Evolutionary conservation across 2,888 invertebrate species (phyloP), one percentile per base, ranked within the genome.

Genomic region (Amphipyra berbera): DNA sequence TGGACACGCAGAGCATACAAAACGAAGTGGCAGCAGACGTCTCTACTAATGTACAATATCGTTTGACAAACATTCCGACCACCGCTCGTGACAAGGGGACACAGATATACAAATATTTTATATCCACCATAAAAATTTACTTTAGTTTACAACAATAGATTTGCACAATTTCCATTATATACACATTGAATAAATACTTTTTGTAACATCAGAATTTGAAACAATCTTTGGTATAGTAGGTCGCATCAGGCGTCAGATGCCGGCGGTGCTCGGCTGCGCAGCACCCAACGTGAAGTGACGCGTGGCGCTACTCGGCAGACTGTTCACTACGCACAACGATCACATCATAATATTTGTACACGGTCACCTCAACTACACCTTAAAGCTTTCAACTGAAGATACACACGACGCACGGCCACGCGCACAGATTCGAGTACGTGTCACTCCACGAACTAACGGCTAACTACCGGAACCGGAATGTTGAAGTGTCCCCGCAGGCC

Each of bases 381-480:
- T 93, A 93, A 93, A 92, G 93, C 93, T 93, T 89, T 91, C 90
- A 90, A 90, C 91, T 90, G 90, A 88, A 91, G 90, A 21, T 21
- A 90, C 66, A 46, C 78, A 37, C 53, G 70, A 55, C 61, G 35
- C 61, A 38, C 49, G 73, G 45, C 55, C 44, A 38, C 40, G 38
- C 65, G 71, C 56, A 59, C 76, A 44, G 57, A 61, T 54, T 63
- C 62, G 69, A 60, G 72, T 62, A 45, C 55, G 62, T 55, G 37
- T 59, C 50, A 55, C 57, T 60, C 53, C 60, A 60, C 60, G 52
- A 65, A 21, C 21, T 21, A 15, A 38, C 69, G 67, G 69, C 69
- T 73, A 67, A 67, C 69, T 70, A 73, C 59, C 65, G 73, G 63
- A 65, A 70, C 69, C 69, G 68, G 75, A 75, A 69, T 79, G 82